Percentiles rank a stretch among this genome's conserved stretches.
These are phyloP conservation scores for Sphaerophoria taeniata DNA, from an alignment of 2,888 invertebrate species.

Conservation along the genomic window DNA sequence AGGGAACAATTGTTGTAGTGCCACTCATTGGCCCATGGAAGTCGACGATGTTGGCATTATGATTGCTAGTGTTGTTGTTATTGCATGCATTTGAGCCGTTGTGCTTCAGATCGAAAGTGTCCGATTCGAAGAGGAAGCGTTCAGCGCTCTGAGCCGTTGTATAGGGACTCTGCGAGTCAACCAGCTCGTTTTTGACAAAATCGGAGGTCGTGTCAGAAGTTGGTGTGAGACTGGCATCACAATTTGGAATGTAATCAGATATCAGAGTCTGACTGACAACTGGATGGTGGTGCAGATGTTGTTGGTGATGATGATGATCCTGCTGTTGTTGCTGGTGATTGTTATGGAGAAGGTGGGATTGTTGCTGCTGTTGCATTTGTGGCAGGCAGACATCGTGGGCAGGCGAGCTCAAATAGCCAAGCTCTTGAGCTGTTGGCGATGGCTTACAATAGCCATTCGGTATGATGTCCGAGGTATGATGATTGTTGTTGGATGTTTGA, in stretches of 20 bases:
- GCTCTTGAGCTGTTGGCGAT: constrained; percentile 81
- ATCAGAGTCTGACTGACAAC: constrained; percentile 71
- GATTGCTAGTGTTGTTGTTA: constrained; percentile 76
- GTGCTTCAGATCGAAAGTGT: constrained; percentile 81
- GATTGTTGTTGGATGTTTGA: constrained; percentile 75
- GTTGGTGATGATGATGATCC: constrained; percentile 75
- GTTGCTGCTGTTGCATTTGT: constrained; percentile 73
- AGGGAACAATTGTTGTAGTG: constrained; percentile 77
- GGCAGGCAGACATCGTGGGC: constrained; percentile 79
- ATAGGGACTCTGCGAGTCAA: constrained; percentile 82
- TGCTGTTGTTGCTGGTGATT: constrained; percentile 70
- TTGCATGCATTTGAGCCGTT: constrained; percentile 75
- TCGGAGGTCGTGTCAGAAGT: constrained; percentile 79
- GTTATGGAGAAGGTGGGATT: constrained; percentile 53
- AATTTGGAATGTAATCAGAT: constrained; percentile 80
- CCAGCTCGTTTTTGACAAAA: constrained; percentile 82
- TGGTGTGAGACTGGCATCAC: constrained; percentile 77
- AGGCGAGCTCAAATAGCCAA: constrained; percentile 81
- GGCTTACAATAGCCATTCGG: constrained; percentile 82
- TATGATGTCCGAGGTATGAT: constrained; percentile 75
- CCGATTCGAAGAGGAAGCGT: constrained; percentile 82
- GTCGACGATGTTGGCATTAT: constrained; percentile 76
- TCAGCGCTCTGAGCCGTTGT: constrained; percentile 82
- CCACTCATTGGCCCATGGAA: constrained; percentile 77
- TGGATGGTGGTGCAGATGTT: constrained; percentile 75